Evolutionary conservation across 2,113 vertebrate genomes (phyloP), one percentile per base, ranked within the genome.

Genomic region (Notothenia rossii): DNA sequence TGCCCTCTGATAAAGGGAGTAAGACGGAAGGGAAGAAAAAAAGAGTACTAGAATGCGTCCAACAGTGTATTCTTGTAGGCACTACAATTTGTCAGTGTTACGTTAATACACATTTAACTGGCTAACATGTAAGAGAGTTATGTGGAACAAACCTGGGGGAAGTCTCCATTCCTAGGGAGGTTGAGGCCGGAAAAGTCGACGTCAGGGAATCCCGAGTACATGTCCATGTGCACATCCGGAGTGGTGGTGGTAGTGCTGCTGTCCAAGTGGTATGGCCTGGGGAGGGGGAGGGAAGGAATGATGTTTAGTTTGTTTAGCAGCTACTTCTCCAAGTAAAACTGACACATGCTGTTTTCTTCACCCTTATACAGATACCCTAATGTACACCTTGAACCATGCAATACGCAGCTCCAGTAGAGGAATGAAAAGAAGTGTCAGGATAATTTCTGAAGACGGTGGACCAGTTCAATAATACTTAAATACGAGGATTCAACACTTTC

Each of bases 201-300:
- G 5, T 93, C 92, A 50, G 88, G 13, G 56, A 94, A 92, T 68
- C 87, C 79, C 11, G 90, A 81, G 81, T 87, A 93, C 72, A 94
- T 80, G 62, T 95, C 94, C 91, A 94, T 92, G 81, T 85, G 91
- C 90, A 93, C 90, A 79, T 94, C 94, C 33, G 91, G 83, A 63
- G 84, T 77, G 70, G 79, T 80, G 85, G 85, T 82, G 86, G 88
- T 89, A 71, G 82, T 90, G 89, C 88, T 92, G 91, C 83, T 88
- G 83, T 84, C 94, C 77, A 92, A 90, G 88, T 91, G 88, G 90
- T 93, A 94, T 91, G 95, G 94, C 94, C 95, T 95, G 45, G 7
- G 70, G 17, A 15, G 1, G 5, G 55, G 55, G 6, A 29, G 4
- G 69, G 59, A 51, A 71, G 36, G 64, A 29, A 72, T 50, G 18